Base-by-base conservation (phyloP, 2,888 invertebrate species). In the Drosophila engyochracea region DNA sequence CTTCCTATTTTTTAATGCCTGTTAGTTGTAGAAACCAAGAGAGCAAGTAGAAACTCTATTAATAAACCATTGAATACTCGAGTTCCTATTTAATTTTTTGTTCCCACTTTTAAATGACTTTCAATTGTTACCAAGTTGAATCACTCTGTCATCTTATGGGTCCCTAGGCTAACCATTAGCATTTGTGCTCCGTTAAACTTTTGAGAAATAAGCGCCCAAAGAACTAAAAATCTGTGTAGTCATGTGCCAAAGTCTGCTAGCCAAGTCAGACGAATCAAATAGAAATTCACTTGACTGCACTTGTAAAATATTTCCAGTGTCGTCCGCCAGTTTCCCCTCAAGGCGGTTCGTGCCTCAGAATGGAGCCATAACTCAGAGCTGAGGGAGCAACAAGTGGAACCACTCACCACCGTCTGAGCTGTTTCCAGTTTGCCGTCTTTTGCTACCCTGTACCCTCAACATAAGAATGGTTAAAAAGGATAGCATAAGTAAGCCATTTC, bases 261-360 rank as follows among this genome's bases (percentile, higher is more conserved):
- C 65, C 59, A 64, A 65, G 58, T 22, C 58, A 62, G 37, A 44
- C 47, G 55, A 74, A 76, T 81, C 76, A 79, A 76, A 85, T 85
- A 59, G 70, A 74, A 71, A 73, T 76, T 51, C 83, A 75, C 79
- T 83, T 76, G 76, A 79, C 73, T 81, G 81, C 83, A 70, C 72
- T 66, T 75, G 66, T 61, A 72, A 76, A 70, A 76, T 75, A 79
- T 87, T 77, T 77, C 64, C 74, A 74, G 58, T 76, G 79, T 79
- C 70, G 71, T 64, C 74, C 61, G 67, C 59, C 59, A 54, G 54
- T 57, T 41, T 33, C 69, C 70, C 57, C 70, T 49, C 39, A 64
- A 70, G 79, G 68, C 65, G 39, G 35, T 54, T 62, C 55, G 33
- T 54, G 67, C 64, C 41, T 19, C 52, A 25, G 74, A 59, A 67